Evolutionary conservation across 2,888 invertebrate genomes (phyloP), one percentile per base, ranked within the genome.

Genomic region (Drosophila mulleri): DNA sequence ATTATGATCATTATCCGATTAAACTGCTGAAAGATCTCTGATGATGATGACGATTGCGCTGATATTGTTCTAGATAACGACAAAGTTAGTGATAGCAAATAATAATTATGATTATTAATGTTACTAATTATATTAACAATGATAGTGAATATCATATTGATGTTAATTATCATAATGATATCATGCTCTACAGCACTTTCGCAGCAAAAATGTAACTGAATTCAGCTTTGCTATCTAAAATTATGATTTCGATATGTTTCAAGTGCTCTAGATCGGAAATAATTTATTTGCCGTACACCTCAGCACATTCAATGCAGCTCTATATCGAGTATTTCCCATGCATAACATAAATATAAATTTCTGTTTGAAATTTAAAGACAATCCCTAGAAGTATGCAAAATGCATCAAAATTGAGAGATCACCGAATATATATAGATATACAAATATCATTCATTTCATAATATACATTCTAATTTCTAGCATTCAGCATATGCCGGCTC

Each of bases 341-440:
- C 8, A 7, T 29, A 29, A 29, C 8, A 29, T 9, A 29, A 29
- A 8, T 29, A 29, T 8, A 8, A 23, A 23, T 45, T 26, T 47
- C 3, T 14, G 0, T 23, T 16, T 16, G 0, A 12, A 23, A 44
- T 44, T 12, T 12, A 14, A 20, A 14, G 23, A 7, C 45, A 23
- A 45, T 14, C 47, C 74, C 75, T 57, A 65, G 44, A 79, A 76
- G 75, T 76, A 77, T 79, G 80, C 80, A 70, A 57, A 14, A 18
- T 54, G 54, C 41, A 54, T 23, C 2, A 12, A 3, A 29, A 39
- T 23, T 60, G 59, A 57, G 45, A 56, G 62, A 73, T 73, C 59
- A 32, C 3, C 3, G 20, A 61, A 29, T 14, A 47, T 35, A 56
- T 42, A 12, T 9, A 37, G 2, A 14, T 2, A 39, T 18, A 12